phyloP scores from a whole-genome alignment of 2,797 vertebrate genomes.

The Eulemur rubriventer region DNA sequence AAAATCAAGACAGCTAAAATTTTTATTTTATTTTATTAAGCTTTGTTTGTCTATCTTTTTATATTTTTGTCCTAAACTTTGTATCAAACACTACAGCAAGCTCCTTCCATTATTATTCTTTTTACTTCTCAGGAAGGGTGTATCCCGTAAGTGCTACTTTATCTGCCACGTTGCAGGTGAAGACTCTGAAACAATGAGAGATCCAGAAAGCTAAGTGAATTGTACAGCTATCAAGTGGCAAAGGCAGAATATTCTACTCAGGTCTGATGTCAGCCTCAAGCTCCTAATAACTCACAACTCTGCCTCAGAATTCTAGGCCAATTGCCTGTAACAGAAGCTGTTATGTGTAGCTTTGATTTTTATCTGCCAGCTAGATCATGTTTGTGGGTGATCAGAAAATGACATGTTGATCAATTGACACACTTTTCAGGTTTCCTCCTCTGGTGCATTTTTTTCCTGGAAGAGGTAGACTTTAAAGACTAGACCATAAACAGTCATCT shows the following conservation, averaged over 20 bases:
- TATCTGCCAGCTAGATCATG: not conserved
- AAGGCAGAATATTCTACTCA: not conserved
- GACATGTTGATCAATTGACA: not conserved
- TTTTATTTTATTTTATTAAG: not conserved
- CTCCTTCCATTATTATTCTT: not conserved
- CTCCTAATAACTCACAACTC: not conserved
- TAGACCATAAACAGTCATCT: not conserved
- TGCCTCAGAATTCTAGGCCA: not conserved
- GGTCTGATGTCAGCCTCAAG: not conserved
- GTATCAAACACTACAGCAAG: not conserved
- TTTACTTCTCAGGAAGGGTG: not conserved
- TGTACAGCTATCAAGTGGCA: not conserved
- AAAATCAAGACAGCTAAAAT: not conserved
- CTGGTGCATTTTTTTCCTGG: not conserved
- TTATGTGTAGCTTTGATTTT: not conserved
- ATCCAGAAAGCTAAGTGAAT: not conserved
- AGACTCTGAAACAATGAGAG: not conserved
- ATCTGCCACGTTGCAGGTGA: not conserved
- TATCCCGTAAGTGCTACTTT: not conserved
- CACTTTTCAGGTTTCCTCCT: not conserved
- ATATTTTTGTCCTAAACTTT: not conserved
- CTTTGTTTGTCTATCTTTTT: not conserved
- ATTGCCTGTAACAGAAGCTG: not conserved
- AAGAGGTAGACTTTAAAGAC: not conserved
- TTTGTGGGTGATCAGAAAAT: not conserved